phyloP scores from a whole-genome alignment of 2,797 vertebrate species.

The Microchirus variegatus region DNA sequence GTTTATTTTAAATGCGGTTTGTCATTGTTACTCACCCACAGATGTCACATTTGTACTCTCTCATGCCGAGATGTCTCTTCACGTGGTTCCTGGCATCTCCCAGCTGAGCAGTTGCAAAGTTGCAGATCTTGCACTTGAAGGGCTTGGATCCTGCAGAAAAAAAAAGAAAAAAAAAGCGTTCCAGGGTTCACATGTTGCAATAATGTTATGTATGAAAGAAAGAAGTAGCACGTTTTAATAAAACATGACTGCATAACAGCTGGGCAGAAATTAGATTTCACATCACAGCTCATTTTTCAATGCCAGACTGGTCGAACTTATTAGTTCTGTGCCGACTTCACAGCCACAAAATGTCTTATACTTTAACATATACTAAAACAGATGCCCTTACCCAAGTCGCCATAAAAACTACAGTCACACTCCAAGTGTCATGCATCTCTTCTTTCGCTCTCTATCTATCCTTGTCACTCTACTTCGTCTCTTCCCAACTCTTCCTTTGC shows the following conservation, averaged over 20 bases:
- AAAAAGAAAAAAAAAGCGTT: constrained; percentile 38
- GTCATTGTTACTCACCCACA: constrained; percentile 92
- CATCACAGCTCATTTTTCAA: constrained; percentile 43
- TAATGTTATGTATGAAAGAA: constrained; percentile 30
- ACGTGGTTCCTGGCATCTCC: constrained; percentile 99
- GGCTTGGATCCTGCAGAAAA: constrained; percentile 93
- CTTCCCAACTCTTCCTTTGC: constrained; percentile 75
- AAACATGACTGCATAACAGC: constrained; percentile 34
- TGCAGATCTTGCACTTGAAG: constrained; percentile 99
- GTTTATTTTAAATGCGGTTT: constrained; percentile 15
- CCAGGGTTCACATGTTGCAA: constrained; percentile 23
- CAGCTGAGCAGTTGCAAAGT: constrained; percentile 98
- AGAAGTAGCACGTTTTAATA: constrained; percentile 36
- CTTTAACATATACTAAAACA: constrained; percentile 59
- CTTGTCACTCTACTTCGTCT: constrained; percentile 76
- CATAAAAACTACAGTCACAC: constrained; percentile 67
- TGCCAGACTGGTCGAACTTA: constrained; percentile 33
- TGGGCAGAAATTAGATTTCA: constrained; percentile 40
- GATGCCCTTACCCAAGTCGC: constrained; percentile 43
- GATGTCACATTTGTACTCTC: constrained; percentile 98
- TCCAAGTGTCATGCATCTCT: constrained; percentile 54
- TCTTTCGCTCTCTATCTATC: constrained; percentile 67
- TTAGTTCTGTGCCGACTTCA: constrained; percentile 46
- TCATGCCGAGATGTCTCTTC: constrained; percentile 98
- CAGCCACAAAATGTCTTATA: constrained; percentile 42